Evolutionary conservation across 2,113 vertebrate species (phyloP).

Genomic region (Neolamprologus hecqui): DNA sequence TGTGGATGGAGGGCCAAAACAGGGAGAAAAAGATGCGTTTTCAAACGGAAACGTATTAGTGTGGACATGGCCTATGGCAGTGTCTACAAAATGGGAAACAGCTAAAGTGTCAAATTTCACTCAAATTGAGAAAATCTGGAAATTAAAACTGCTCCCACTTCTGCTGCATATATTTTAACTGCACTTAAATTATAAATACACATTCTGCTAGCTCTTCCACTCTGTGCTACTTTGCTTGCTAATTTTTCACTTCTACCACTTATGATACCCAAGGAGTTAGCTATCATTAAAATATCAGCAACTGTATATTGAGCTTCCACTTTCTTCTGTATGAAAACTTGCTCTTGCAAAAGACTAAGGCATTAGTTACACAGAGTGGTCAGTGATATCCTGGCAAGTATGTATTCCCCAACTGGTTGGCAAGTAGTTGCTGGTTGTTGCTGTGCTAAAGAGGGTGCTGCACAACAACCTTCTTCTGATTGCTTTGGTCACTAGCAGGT

Average conservation of each 20-base stretch:
- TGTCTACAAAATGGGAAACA: neutral
- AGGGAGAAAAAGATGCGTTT: neutral
- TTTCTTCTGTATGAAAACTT: neutral
- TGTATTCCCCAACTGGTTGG: neutral
- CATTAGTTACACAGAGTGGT: neutral
- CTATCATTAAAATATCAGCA: neutral
- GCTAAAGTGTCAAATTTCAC: neutral
- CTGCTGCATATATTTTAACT: neutral
- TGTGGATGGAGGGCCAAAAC: neutral
- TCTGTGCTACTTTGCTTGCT: neutral
- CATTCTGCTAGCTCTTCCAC: neutral
- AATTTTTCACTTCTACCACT: neutral
- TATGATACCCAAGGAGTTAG: neutral
- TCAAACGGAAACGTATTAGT: neutral
- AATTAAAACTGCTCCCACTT: neutral
- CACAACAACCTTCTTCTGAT: neutral
- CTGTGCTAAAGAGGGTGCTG: neutral
- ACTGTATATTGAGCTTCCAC: neutral
- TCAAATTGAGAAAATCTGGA: neutral
- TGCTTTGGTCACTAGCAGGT: neutral
- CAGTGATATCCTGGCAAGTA: neutral
- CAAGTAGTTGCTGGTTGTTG: neutral
- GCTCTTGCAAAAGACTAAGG: neutral
- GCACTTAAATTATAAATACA: neutral
- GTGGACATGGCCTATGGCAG: neutral